phyloP scores from a whole-genome alignment of 2,797 vertebrate genomes.

The Acomys russatus region DNA sequence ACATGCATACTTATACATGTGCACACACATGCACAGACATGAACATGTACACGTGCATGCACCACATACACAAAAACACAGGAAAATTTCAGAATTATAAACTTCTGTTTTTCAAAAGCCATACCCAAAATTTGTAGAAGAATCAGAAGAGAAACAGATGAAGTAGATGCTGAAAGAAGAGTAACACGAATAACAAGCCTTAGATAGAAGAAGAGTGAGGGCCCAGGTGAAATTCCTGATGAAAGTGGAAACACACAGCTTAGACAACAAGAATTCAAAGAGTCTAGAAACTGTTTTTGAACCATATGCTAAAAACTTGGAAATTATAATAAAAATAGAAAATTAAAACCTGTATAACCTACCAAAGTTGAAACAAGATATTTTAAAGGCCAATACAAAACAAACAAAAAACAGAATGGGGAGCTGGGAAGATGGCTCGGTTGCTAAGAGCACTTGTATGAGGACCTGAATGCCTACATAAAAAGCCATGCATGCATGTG shows the following conservation, averaged over 20 bases:
- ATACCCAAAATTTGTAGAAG: neutral
- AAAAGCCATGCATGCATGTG: neutral
- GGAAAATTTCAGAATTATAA: slow-evolving; percentile 11
- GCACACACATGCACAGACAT: neutral
- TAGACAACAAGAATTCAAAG: neutral
- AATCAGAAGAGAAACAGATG: neutral
- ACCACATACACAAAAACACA: neutral
- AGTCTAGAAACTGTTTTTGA: neutral
- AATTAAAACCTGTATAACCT: neutral
- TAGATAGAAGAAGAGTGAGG: neutral
- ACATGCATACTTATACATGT: neutral
- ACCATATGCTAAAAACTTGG: neutral
- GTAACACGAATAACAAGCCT: neutral
- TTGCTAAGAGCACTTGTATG: neutral
- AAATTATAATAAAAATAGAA: neutral
- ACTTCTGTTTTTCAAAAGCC: slow-evolving; percentile 45
- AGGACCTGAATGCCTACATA: too few species aligned
- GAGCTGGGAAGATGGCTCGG: too few species aligned
- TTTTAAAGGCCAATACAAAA: too few species aligned
- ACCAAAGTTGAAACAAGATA: neutral
- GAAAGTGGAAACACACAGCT: neutral
- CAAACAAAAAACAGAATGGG: too few species aligned
- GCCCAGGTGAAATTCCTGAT: neutral
- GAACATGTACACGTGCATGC: neutral
- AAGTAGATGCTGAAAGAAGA: neutral